Evolutionary conservation across 2,113 vertebrate genomes (phyloP), one percentile per base, ranked within the genome.

Genomic region (Syngnathus typhle): DNA sequence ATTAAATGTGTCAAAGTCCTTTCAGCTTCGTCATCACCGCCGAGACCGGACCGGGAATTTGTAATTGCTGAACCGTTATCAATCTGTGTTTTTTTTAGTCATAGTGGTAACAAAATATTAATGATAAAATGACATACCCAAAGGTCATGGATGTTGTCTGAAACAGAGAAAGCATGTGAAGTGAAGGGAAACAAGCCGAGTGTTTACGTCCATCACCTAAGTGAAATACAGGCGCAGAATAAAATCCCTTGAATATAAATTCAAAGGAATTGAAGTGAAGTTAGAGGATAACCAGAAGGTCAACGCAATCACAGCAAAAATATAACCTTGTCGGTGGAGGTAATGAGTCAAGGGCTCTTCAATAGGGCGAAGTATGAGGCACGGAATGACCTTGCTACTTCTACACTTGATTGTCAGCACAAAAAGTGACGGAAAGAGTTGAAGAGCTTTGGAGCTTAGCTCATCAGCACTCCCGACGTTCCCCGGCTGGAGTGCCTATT

Each of bases 1-100:
- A 78, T 82, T 81, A 75, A 82, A 71, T 67, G 68, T 66, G 75
- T 80, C 81, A 75, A 67, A 79, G 70, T 63, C 71, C 69, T 78
- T 85, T 74, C 27, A 80, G 73, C 82, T 72, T 75, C 70, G 71
- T 80, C 78, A 77, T 79, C 66, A n/a, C 67, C n/a, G 1, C 49
- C 0, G 65, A 68, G 70, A 76, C 54, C 55, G 15, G 69, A 74
- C 47, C 10, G 54, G 44, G 56, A 51, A 64, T 73, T 68, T 41
- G 54, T 63, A 52, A 66, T 65, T 69, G 64, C 41, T 39, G 23
- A 51, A 38, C 16, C 9, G 44, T 64, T 64, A 21, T 38, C 23
- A 37, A 65, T n/a, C 36, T n/a, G 32, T 18, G 7, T 49, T 64
- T 49, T 49, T 59, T 43, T 3, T 49, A 21, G 5, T 49, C 21